Evolutionary conservation across 2,113 vertebrate species (phyloP).

Genomic region (Pelvicachromis taeniatus): DNA sequence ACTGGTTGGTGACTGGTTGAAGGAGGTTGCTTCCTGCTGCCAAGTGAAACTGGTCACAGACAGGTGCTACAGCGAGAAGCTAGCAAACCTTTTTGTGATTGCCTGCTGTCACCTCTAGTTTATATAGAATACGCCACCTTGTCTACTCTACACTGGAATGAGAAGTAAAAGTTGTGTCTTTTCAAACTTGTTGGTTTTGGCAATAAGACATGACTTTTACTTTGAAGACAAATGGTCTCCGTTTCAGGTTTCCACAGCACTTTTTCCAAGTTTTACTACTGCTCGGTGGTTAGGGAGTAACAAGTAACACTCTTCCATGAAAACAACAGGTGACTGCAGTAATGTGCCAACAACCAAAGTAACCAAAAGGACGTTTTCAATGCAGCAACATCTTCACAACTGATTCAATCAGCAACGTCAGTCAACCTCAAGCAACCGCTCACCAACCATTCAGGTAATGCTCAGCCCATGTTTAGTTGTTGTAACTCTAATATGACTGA

Average conservation of each 20-base stretch:
- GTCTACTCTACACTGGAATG: not conserved
- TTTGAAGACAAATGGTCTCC: not conserved
- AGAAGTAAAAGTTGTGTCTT: not conserved
- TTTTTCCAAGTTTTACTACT: not conserved
- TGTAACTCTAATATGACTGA: not conserved
- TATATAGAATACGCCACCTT: too few relatives aligned
- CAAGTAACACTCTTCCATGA: not conserved
- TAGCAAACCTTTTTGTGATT: too few relatives aligned
- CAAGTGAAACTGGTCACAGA: too few relatives aligned
- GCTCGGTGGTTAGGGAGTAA: rapidly evolving
- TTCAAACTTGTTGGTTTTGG: not conserved
- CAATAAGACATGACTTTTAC: not conserved
- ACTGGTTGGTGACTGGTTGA: not conserved
- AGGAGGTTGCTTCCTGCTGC: too few relatives aligned
- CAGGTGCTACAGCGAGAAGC: too few relatives aligned
- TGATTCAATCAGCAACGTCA: not conserved
- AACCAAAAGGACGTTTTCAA: not conserved
- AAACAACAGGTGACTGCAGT: not conserved
- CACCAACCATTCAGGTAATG: not conserved
- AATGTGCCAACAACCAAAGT: not conserved
- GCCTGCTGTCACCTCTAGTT: too few relatives aligned
- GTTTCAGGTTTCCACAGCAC: rapidly evolving
- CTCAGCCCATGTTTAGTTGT: not conserved
- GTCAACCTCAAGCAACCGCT: not conserved
- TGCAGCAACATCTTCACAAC: not conserved